Evolutionary conservation across 1,140 invertebrate species (phyloP).

Genomic region (Ips typographus): DNA sequence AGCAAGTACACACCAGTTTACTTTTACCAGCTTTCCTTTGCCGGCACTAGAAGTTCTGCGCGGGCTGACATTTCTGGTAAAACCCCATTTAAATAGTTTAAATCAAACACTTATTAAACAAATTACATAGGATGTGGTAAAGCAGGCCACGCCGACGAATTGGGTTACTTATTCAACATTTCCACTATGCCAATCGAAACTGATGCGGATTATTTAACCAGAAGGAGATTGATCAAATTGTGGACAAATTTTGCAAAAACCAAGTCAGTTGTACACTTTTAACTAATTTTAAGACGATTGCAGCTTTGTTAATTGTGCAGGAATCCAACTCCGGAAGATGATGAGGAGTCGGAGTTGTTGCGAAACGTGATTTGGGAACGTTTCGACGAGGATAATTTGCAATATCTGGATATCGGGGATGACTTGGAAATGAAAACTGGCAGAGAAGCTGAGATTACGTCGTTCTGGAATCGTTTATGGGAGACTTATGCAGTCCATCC

Average conservation of each 20-base stretch:
- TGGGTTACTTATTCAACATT: slow-evolving; percentile 19
- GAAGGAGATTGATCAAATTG: slow-evolving; percentile 11
- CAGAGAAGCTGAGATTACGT: neutral
- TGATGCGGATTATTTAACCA: slow-evolving; percentile 19
- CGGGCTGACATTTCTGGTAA: slow-evolving; percentile 14
- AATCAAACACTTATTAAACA: neutral
- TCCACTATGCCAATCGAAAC: slow-evolving; percentile 12
- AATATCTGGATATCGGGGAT: slow-evolving; percentile 19
- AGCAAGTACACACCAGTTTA: slow-evolving; percentile 9
- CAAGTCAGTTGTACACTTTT: slow-evolving; percentile 1
- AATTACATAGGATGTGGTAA: slow-evolving; percentile 11
- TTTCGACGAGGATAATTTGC: neutral
- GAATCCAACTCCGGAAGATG: slow-evolving; percentile 21
- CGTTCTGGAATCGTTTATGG: slow-evolving; percentile 16
- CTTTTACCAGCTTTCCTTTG: slow-evolving; percentile 22
- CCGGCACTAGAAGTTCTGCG: slow-evolving; percentile 2
- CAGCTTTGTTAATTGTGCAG: neutral
- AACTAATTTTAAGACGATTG: neutral
- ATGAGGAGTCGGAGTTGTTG: neutral
- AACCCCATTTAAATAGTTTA: neutral
- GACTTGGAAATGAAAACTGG: slow-evolving; percentile 1
- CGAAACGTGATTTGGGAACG: slow-evolving; percentile 9
- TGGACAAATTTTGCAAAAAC: slow-evolving; percentile 21
- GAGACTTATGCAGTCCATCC: slow-evolving; percentile 12
- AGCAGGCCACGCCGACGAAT: slow-evolving; percentile 17